Percentiles rank a stretch among this genome's conserved stretches.
Conservation (phyloP, 2,888 invertebrate genomes). For the Timandra comae region DNA sequence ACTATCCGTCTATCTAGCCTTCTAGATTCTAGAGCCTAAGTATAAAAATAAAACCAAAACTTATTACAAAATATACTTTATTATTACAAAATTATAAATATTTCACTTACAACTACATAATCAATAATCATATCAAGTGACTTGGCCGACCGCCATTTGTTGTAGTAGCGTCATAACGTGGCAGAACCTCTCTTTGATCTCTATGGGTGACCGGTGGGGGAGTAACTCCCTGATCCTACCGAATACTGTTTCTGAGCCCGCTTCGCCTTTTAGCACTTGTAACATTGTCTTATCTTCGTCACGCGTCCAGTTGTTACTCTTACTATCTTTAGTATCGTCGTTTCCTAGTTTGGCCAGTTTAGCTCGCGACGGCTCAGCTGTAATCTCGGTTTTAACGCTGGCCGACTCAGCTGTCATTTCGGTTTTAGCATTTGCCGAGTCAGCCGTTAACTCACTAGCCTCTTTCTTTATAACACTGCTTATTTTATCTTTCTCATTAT, state of each 20-base stretch:
- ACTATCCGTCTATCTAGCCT: too few relatives aligned
- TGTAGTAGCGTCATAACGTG: constrained; percentile 79
- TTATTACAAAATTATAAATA: constrained; percentile 65
- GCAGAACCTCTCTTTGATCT: constrained; percentile 79
- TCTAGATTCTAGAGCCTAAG: too few relatives aligned
- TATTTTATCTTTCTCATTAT: constrained; percentile 33
- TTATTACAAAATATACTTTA: constrained; percentile 41
- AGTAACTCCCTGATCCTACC: constrained; percentile 71
- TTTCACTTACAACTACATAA: constrained; percentile 34
- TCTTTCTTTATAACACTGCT: constrained; percentile 30
- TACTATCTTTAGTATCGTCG: constrained; percentile 29
- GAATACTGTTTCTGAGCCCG: constrained; percentile 80
- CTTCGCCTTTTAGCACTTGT: constrained; percentile 83
- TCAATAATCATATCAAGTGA: constrained; percentile 49
- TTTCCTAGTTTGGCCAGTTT: constrained; percentile 3
- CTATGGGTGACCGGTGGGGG: constrained; percentile 71
- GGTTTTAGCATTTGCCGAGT: constrained; percentile 41
- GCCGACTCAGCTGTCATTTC: constrained; percentile 31
- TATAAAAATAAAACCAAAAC: too few relatives aligned
- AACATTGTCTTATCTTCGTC: constrained; percentile 90
- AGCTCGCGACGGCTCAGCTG: too few relatives aligned
- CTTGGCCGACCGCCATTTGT: constrained; percentile 74
- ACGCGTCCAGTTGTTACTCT: constrained; percentile 80
- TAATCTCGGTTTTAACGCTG: too few relatives aligned
- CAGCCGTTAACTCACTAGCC: too few relatives aligned